Evolutionary conservation across 2,888 invertebrate species (phyloP), one percentile per base, ranked within the genome.

Genomic region (Scrobipalpa costella): DNA sequence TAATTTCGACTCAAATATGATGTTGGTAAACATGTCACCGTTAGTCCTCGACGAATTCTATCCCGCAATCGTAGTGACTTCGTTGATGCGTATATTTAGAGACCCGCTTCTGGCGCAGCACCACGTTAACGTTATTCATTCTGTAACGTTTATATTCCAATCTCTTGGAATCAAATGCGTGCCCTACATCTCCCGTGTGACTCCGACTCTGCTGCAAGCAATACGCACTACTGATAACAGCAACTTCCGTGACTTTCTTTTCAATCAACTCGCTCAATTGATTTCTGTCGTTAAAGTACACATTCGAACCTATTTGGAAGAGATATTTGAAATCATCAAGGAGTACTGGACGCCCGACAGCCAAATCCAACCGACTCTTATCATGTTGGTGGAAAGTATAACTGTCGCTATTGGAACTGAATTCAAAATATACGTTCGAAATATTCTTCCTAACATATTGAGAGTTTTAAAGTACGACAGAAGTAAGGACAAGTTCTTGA

Each of bases 251-350:
- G 98, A 99, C 86, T 99, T 98, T 82, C 92, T 99, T 15, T 97
- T 99, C 73, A 97, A 97, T 75, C 98, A 99, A 81, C 88, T 99
- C 69, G 98, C 98, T 2, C 95, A 96, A 69, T 92, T 99, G 36
- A 98, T 99, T 72, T 95, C 96, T 19, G 98, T 99, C 67, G 99
- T 99, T 0, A 98, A 98, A 84, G 97, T 98, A 78, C 98, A 99
- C 83, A 98, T 99, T 67, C 94, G 99, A 57, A 96, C 96, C 79
- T 99, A 99, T 84, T 93, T 99, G 80, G 96, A 97, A 72, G 98
- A 98, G 71, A 99, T 99, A 74, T 98, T 99, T 80, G 94, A 94
- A 68, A 92, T 99, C 11, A 97, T 98, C 57, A 96, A 96, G 79
- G 98, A 98, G 78, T 98, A 97, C 81, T 99, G 99, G 99, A 97